Percentiles rank a stretch among this genome's conserved stretches.
phyloP scores from a whole-genome alignment of 2,797 vertebrate genomes.

The Coregonus ussuriensis region DNA sequence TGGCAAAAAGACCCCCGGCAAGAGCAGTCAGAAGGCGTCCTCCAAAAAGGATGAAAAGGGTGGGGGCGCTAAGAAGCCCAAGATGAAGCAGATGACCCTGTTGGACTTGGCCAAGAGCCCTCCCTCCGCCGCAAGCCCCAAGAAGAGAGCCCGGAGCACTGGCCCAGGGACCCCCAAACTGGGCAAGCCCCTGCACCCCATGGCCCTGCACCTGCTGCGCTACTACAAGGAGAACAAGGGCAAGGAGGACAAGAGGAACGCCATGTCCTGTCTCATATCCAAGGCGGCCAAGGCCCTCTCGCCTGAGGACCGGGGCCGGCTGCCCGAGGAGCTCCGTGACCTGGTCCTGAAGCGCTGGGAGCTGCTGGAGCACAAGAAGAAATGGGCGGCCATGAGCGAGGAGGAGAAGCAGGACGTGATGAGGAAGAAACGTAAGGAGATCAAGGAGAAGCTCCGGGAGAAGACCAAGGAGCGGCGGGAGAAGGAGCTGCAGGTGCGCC shows the following conservation, averaged over 20 bases:
- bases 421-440: conserved; percentile 85
- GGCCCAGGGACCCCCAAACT: conserved; percentile 82
- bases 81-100: conserved; percentile 97
- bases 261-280: conserved; percentile 87
- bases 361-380: conserved; percentile 87
- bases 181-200: conserved; percentile 88
- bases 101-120: conserved; percentile 89
- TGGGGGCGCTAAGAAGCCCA: conserved; percentile 78
- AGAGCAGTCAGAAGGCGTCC: conserved; percentile 81
- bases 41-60: conserved; percentile 85
- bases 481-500: conserved; percentile 86
- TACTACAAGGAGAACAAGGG: conserved; percentile 96
- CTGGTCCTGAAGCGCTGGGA: conserved; percentile 93
- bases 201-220: conserved; percentile 91
- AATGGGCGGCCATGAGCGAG: conserved; percentile 91
- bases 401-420: conserved; percentile 88
- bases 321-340: conserved; percentile 87
- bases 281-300: conserved; percentile 89
- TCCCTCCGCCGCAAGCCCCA: conserved; percentile 69
- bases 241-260: conserved; percentile 89
- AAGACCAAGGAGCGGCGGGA: conserved; percentile 90
- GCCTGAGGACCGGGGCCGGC: conserved; percentile 84
- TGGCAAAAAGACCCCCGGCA: conserved; percentile 80
- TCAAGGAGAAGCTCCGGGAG: conserved; percentile 88
- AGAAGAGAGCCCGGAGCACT: conserved; percentile 75